Evolutionary conservation across 2,888 invertebrate genomes (phyloP).

Genomic region (Boloria euphrosyne): DNA sequence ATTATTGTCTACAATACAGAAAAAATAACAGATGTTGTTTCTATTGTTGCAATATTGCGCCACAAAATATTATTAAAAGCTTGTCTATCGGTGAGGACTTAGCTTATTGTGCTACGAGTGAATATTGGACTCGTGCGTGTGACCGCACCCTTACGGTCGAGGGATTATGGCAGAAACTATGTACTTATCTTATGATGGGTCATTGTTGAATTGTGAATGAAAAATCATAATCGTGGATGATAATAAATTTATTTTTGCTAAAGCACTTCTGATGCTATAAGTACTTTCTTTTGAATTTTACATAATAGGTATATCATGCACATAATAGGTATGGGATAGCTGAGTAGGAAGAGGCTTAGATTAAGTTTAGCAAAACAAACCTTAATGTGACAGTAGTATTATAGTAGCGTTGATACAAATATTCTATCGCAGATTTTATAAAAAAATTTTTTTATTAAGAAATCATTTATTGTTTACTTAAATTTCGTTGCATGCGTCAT

Average conservation of each 20-base stretch:
- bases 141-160: constrained; percentile 48
- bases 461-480: no score
- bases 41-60: constrained; percentile 42
- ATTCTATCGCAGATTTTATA: no score
- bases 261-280: background rate
- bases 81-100: constrained; percentile 53
- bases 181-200: constrained; percentile 53
- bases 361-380: no score
- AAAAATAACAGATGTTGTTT: constrained; percentile 54
- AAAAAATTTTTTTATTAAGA: no score
- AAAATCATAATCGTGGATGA: constrained; percentile 31
- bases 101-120: constrained; percentile 55
- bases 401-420: no score
- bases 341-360: no score
- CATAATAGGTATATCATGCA: no score
- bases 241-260: background rate
- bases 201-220: constrained; percentile 45
- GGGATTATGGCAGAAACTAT: constrained; percentile 57
- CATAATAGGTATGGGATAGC: no score
- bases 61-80: constrained; percentile 56
- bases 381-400: no score
- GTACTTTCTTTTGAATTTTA: background rate
- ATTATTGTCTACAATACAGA: constrained; percentile 33
- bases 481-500: no score
- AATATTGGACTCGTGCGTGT: constrained; percentile 47